Evolutionary conservation across 2,888 invertebrate species (phyloP), one percentile per base, ranked within the genome.

Genomic region (Amphipoea lucens): DNA sequence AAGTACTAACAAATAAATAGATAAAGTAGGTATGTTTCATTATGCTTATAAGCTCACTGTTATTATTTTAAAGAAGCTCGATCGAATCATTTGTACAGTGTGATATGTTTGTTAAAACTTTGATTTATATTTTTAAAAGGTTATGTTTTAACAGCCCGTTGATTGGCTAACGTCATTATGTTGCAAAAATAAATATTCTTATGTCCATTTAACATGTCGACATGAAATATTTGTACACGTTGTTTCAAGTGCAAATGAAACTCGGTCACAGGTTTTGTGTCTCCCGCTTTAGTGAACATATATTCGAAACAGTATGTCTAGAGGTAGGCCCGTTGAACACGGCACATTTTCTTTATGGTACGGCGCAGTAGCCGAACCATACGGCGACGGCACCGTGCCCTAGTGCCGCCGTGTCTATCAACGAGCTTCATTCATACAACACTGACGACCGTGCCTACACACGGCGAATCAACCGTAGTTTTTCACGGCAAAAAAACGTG

Each of bases 21-120:
- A 36, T 65, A 76, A 36, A 70, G 63, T 82, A 82, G 45, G 67
- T 79, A 79, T 54, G 29, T 74, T 81, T 77, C 54, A 82, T 71
- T 74, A 80, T 77, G 74, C 45, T 72, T 82, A 73, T 75, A 78
- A 83, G 78, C 82, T 90, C 87, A 85, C 83, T 76, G 73, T 82
- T 82, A 70, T 81, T 80, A 74, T 74, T 86, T 71, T 67, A 79
- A 81, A 85, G 73, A 93, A 93, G 94, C 94, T 93, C 92, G 83
- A 88, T 86, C 81, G 78, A 87, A 89, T 88, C 71, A 88, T 94
- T 95, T 95, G 94, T 95, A 95, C 94, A 93, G 83, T 89, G 88
- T 92, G 94, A 94, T 94, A 95, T 95, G 95, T 93, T 88, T 81
- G 67, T 81, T 63, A 76, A 73, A 78, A 80, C 62, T 79, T 79